Evolutionary conservation across 2,797 vertebrate genomes (phyloP).

Genomic region (Carcharodon carcharias): DNA sequence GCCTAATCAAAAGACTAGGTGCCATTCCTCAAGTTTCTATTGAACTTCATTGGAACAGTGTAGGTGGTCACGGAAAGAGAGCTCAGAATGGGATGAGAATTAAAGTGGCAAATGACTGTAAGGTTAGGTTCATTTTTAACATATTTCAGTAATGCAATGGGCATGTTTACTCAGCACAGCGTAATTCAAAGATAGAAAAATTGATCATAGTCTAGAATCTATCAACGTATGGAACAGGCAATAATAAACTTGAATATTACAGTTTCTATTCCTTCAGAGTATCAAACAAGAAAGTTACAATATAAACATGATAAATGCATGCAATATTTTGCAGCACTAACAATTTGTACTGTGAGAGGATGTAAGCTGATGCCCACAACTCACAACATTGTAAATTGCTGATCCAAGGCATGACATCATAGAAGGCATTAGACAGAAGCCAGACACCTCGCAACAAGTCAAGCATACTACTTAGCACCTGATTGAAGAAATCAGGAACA

Average conservation of each 20-base stretch:
- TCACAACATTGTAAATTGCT: too few relatives aligned
- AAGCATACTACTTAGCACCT: not conserved
- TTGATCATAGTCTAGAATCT: not conserved
- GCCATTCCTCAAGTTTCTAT: not conserved
- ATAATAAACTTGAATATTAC: not conserved
- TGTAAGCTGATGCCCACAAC: not conserved
- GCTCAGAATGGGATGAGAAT: not conserved
- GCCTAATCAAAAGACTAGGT: not conserved
- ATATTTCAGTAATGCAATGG: not conserved
- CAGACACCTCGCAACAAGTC: not conserved
- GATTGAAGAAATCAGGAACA: not conserved
- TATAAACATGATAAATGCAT: not conserved
- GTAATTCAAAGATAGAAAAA: not conserved
- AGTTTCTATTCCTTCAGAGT: not conserved
- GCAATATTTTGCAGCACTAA: not conserved
- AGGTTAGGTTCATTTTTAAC: not conserved
- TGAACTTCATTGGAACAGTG: not conserved
- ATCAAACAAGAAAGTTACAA: too few relatives aligned
- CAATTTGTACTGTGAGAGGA: not conserved
- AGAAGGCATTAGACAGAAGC: not conserved
- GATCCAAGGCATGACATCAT: not conserved
- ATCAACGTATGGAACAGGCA: not conserved
- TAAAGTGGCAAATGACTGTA: not conserved
- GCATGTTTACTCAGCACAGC: not conserved
- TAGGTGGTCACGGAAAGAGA: not conserved